Evolutionary conservation across 1,140 invertebrate species (phyloP), one percentile per base, ranked within the genome.

Genomic region (Dendrolimus kikuchii): DNA sequence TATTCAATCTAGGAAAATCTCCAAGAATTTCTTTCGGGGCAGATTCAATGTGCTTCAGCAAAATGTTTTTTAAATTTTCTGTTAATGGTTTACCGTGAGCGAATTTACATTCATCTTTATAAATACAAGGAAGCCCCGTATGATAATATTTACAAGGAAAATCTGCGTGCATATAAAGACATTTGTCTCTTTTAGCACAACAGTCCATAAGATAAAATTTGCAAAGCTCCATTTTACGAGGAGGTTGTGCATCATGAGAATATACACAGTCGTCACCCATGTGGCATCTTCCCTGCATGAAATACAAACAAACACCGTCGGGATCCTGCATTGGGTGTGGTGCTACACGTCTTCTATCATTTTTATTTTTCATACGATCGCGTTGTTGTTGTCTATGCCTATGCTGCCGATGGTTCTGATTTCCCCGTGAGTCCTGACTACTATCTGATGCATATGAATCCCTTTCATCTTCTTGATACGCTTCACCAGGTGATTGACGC

Each of bases 131-230:
- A 64, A 95, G 90, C 64, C 96, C 96, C 46, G 96, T 95, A 74
- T 99, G 97, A 76, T 94, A 98, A 88, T 95, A 98, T 89, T 99
- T 99, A 87, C 98, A 99, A 40, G 98, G 98, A 81, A 98, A 99
- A 79, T 99, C 97, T 66, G 94, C 93, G 89, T 99, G 98, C 93
- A 99, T 95, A 74, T 98, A 99, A 4, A 96, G 89, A 89, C 98
- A 99, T 81, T 97, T 96, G 61, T 98, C 96, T 61, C 95, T 92
- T 89, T 99, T 99, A 6, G 95, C 95, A 88, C 98, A 99, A 77
- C 95, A 96, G 53, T 97, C 96, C 91, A 95, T 96, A 43, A 98
- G 80, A 87, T 98, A 99, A 88, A 98, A 99, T 88, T 99, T 99
- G 83, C 98, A 99, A 0, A 99, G 84, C 80, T 99, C 97, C 90